Conservation (phyloP, 2,888 invertebrate species). For the Drosophila robusta region DNA sequence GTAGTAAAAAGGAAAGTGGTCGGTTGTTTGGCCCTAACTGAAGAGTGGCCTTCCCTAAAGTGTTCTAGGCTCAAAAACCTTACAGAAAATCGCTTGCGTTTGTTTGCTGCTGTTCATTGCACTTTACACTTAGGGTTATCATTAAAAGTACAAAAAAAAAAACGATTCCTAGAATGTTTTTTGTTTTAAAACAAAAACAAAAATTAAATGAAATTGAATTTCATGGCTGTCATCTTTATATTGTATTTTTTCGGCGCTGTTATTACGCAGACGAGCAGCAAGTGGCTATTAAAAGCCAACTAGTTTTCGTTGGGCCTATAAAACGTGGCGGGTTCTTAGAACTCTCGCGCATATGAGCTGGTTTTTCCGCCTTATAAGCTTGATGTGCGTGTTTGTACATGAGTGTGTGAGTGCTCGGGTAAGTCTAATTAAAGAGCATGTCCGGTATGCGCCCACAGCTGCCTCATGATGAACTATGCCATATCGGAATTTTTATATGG, state of each 20-base stretch:
- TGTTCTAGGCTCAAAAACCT: conserved; percentile 28
- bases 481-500: conserved; percentile 16
- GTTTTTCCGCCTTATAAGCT: conserved; percentile 59
- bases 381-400: neutral
- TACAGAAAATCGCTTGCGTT: neutral
- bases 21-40: neutral
- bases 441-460: conserved; percentile 57
- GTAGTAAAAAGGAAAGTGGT: conserved; percentile 53
- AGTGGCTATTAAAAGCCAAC: conserved; percentile 66
- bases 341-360: conserved; percentile 42
- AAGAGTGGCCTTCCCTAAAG: neutral
- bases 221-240: conserved; percentile 56
- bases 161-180: conserved; percentile 59
- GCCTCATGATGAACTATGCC: conserved; percentile 18
- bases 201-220: conserved; percentile 70
- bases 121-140: conserved; percentile 48
- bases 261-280: conserved; percentile 61
- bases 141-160: conserved; percentile 3
- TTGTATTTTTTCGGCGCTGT: conserved; percentile 27
- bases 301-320: conserved; percentile 65
- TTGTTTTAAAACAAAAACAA: conserved; percentile 8
- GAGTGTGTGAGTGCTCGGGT: neutral
- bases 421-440: conserved; percentile 55
- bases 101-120: conserved; percentile 41
- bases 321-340: conserved; percentile 70